Percentiles rank a stretch among this genome's conserved stretches.
Evolutionary conservation across 2,797 vertebrate genomes (phyloP).

Genomic region (Intellagama lesueurii): DNA sequence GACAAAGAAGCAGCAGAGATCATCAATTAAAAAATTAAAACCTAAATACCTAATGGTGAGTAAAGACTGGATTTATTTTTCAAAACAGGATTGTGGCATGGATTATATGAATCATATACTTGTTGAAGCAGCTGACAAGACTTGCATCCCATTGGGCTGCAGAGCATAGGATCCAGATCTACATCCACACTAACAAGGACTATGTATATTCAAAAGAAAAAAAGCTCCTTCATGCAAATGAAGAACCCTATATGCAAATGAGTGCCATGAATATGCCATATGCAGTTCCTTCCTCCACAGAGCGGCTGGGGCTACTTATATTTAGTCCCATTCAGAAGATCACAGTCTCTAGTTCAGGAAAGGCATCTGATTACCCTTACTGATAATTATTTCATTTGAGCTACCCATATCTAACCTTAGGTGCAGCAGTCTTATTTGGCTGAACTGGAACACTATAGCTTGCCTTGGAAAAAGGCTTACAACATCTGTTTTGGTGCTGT

Average conservation of each 20-base stretch:
- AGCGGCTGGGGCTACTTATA: too few relatives aligned
- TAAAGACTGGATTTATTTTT: neutral
- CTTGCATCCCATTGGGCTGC: neutral
- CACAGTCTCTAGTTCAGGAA: neutral
- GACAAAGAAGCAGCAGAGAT: neutral
- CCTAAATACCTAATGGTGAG: neutral
- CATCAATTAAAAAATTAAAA: neutral
- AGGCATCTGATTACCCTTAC: neutral
- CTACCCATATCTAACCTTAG: neutral
- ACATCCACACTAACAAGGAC: neutral
- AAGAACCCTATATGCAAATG: neutral
- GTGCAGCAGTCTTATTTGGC: neutral
- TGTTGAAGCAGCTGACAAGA: neutral
- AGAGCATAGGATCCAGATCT: neutral
- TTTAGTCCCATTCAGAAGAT: neutral
- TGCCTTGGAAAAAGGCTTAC: neutral
- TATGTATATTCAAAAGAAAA: neutral
- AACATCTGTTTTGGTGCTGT: neutral
- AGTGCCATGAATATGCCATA: neutral
- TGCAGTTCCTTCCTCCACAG: neutral
- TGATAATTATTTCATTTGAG: neutral
- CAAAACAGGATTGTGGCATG: neutral
- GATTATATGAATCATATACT: neutral
- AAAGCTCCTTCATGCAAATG: neutral
- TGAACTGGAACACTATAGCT: neutral